These are phyloP conservation scores for Hypotaenidia okinawae DNA, from an alignment of 2,797 vertebrate species.

Conservation along the genomic window DNA sequence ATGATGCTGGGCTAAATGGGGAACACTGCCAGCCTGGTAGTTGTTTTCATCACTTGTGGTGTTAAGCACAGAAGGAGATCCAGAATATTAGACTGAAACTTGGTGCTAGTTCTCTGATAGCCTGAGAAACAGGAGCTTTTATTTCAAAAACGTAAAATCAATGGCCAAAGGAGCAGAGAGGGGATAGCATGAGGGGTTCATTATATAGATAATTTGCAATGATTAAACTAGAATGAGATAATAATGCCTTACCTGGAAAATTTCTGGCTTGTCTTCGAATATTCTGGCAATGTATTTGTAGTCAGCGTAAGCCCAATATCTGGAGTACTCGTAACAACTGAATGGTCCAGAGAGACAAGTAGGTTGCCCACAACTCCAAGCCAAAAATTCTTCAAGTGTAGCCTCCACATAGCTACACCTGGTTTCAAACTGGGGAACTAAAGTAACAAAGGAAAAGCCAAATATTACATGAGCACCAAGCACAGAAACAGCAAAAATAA, in stretches of 20 bases:
- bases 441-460: constrained; percentile 66
- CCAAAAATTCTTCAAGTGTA: constrained; percentile 85
- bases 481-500: constrained; percentile 27
- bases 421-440: constrained; percentile 92
- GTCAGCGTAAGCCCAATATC: constrained; percentile 96
- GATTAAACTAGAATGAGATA: not conserved
- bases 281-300: constrained; percentile 92
- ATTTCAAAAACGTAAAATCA: not conserved
- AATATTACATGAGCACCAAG: constrained; percentile 22
- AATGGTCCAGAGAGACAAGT: constrained; percentile 80
- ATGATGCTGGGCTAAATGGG: not conserved
- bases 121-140: not conserved
- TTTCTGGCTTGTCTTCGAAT: constrained; percentile 85
- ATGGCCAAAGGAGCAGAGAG: not conserved
- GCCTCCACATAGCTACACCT: constrained; percentile 87
- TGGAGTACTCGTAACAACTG: constrained; percentile 77
- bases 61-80: not conserved
- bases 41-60: not conserved
- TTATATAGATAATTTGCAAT: not conserved
- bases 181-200: not conserved
- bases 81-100: not conserved
- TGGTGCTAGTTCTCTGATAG: not conserved
- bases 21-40: not conserved
- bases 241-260: constrained; percentile 87
- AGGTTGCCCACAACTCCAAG: constrained; percentile 79